phyloP scores from a whole-genome alignment of 1,140 invertebrate genomes.

The Chironomus striatipennis region DNA sequence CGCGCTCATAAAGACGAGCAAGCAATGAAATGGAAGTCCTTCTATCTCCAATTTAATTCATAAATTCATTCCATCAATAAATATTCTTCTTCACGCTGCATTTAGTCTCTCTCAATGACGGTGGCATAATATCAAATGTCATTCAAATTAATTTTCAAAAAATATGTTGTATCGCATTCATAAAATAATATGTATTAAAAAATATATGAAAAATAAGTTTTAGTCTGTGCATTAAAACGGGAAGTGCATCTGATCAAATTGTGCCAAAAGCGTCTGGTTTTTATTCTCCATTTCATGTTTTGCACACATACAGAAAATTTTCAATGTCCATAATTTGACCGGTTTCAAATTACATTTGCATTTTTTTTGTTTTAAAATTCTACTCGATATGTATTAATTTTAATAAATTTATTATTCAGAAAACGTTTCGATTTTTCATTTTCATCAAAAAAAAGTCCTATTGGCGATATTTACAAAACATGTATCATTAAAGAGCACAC shows the following conservation, averaged over 20 bases:
- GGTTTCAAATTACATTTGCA: slow-evolving; percentile 21
- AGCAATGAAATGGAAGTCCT: slow-evolving; percentile 15
- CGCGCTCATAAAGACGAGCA: background rate
- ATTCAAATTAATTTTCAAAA: background rate
- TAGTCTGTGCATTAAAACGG: background rate
- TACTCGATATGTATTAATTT: background rate
- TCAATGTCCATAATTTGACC: slow-evolving; percentile 7
- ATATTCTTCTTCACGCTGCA: too few species aligned
- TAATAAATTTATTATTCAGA: slow-evolving; percentile 20
- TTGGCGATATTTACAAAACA: slow-evolving; percentile 16
- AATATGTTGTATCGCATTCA: background rate
- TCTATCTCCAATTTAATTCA: background rate
- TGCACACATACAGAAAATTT: background rate
- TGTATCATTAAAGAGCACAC: slow-evolving; percentile 12
- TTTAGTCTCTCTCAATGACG: too few species aligned
- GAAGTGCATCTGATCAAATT: slow-evolving; percentile 8
- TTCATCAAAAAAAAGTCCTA: background rate
- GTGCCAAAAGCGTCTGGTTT: slow-evolving; percentile 1
- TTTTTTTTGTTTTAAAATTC: background rate
- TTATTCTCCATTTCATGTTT: background rate
- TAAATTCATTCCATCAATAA: background rate
- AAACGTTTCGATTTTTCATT: background rate
- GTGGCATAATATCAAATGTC: slow-evolving; percentile 19
- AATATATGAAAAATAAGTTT: background rate
- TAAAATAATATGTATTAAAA: background rate